Conservation (phyloP, 1,140 invertebrate species). For the Apis mellifera region Amel_HAv3.1 CM009932.2:6104001-6104500, state of each 20-base stretch:
- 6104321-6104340: conserved; percentile 36
- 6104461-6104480: neutral
- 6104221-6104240: conserved; percentile 35
- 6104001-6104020: too few species aligned
- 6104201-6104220: conserved; percentile 25
- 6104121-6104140: neutral
- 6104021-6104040: too few species aligned
- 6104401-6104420: neutral
- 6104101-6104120: neutral
- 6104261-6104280: conserved; percentile 61
- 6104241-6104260: conserved; percentile 55
- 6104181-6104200: conserved; percentile 6
- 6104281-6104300: conserved; percentile 66
- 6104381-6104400: conserved; percentile 60
- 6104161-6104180: neutral
- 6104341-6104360: conserved; percentile 66
- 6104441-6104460: neutral
- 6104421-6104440: neutral
- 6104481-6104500: neutral
- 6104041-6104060: too few species aligned
- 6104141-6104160: too few species aligned
- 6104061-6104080: too few species aligned
- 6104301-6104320: conserved; percentile 57
- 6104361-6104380: conserved; percentile 63
- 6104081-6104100: neutral